Evolutionary conservation across 1,140 invertebrate species (phyloP).

Genomic region (Atta texana): DNA sequence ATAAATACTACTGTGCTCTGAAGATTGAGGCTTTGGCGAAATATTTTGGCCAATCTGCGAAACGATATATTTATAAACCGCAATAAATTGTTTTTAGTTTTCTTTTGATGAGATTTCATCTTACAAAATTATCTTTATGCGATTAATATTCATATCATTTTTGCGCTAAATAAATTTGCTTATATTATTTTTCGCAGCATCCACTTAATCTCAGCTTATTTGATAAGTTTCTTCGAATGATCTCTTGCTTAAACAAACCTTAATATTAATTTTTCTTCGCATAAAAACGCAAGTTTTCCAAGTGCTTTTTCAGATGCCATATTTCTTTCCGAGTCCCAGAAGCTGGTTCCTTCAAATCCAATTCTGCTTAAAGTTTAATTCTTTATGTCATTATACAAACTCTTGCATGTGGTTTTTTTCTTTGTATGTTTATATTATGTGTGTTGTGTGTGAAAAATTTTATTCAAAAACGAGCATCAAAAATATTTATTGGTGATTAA

Average conservation of each 20-base stretch:
- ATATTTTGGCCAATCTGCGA: slow-evolving; percentile 3
- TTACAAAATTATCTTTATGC: slow-evolving; percentile 26
- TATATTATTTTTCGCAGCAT: slow-evolving; percentile 24
- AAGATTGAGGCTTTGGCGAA: slow-evolving; percentile 31
- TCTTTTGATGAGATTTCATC: slow-evolving; percentile 1
- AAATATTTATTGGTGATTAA: neutral
- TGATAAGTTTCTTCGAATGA: slow-evolving; percentile 55
- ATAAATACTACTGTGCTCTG: slow-evolving; percentile 24
- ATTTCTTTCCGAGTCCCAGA: slow-evolving; percentile 24
- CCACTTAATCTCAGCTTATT: slow-evolving; percentile 16
- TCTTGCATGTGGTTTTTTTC: neutral
- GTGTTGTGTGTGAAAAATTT: slow-evolving; percentile 14
- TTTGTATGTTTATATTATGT: neutral
- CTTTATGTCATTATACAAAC: neutral
- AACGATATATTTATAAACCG: slow-evolving; percentile 18
- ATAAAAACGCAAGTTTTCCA: slow-evolving; percentile 32
- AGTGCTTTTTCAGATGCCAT: neutral
- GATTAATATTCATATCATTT: neutral
- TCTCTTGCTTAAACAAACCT: slow-evolving; percentile 23
- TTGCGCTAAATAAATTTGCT: slow-evolving; percentile 19
- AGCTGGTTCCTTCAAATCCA: slow-evolving; percentile 59
- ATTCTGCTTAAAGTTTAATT: neutral
- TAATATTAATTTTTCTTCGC: slow-evolving; percentile 8
- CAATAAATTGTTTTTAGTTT: slow-evolving; percentile 29
- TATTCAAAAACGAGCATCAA: neutral